A percentile compares a stretch with the other conserved stretches of the same genome.
Evolutionary conservation across 2,797 vertebrate genomes (phyloP).

Genomic region (Ctenopoma kingsleyae): DNA sequence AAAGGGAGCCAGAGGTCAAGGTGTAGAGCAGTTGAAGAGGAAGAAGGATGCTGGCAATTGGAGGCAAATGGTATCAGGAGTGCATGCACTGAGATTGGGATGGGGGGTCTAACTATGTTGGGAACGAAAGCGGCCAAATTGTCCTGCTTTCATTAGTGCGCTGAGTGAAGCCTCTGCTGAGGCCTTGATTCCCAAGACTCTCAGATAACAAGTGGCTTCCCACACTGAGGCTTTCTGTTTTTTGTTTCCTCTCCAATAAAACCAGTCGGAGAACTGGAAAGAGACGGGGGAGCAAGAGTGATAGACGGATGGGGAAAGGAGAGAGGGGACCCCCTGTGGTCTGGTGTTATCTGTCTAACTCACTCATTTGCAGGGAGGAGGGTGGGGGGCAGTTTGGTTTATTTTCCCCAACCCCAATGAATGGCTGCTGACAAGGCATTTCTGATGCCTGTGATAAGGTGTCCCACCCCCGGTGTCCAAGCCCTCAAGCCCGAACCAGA

Average conservation of each 20-base stretch:
- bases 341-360: constrained; percentile 84
- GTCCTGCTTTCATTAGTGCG: constrained; percentile 96
- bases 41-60: constrained; percentile 44
- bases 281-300: constrained; percentile 71
- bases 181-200: constrained; percentile 98
- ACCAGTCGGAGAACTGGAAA: constrained; percentile 66
- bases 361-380: constrained; percentile 66
- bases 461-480: constrained; percentile 77
- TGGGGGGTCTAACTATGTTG: constrained; percentile 84
- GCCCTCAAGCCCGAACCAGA: constrained; percentile 61
- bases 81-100: constrained; percentile 73
- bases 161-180: constrained; percentile 95
- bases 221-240: constrained; percentile 90
- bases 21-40: constrained; percentile 32
- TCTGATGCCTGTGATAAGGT: constrained; percentile 91
- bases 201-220: constrained; percentile 93
- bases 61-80: constrained; percentile 53
- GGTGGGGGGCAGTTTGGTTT: constrained; percentile 78
- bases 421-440: constrained; percentile 92
- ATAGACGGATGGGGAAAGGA: constrained; percentile 79
- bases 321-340: constrained; percentile 83
- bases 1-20: constrained; percentile 45
- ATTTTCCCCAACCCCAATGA: constrained; percentile 86
- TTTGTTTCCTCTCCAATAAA: constrained; percentile 87
- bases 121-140: constrained; percentile 92